phyloP scores from a whole-genome alignment of 2,113 vertebrate genomes.

The Leptobrachium ailaonicum region DNA sequence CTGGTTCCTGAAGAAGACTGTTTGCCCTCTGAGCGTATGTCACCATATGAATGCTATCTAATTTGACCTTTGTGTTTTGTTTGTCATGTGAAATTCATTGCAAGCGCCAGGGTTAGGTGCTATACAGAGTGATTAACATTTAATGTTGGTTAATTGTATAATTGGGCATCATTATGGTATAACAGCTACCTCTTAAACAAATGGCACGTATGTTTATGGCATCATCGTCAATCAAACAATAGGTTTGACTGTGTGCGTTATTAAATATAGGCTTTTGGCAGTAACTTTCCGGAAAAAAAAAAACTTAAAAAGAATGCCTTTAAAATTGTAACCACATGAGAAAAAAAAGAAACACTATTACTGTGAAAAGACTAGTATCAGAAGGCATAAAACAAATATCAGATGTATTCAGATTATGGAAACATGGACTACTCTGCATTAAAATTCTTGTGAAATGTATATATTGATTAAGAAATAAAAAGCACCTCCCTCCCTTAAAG shows the following conservation, averaged over 20 bases:
- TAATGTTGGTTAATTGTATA: neutral
- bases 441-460: too few species aligned
- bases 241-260: neutral
- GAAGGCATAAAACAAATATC: constrained; percentile 3
- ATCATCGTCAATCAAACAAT: neutral
- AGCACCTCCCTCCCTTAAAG: too few species aligned
- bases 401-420: neutral
- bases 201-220: neutral
- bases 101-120: neutral
- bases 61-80: neutral
- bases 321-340: constrained; percentile 26
- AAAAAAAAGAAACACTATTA: constrained; percentile 3
- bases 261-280: neutral
- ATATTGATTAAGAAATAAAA: too few species aligned
- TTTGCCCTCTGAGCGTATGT: neutral
- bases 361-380: neutral
- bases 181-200: constrained; percentile 2
- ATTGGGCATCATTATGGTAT: neutral
- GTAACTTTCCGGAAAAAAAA: neutral
- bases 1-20: neutral
- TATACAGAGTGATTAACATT: neutral
- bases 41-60: neutral
- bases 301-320: constrained; percentile 1
- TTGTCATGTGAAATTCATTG: neutral
- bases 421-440: neutral